Base-by-base conservation (phyloP, 2,113 vertebrate species). In the Kryptolebias marmoratus region DNA sequence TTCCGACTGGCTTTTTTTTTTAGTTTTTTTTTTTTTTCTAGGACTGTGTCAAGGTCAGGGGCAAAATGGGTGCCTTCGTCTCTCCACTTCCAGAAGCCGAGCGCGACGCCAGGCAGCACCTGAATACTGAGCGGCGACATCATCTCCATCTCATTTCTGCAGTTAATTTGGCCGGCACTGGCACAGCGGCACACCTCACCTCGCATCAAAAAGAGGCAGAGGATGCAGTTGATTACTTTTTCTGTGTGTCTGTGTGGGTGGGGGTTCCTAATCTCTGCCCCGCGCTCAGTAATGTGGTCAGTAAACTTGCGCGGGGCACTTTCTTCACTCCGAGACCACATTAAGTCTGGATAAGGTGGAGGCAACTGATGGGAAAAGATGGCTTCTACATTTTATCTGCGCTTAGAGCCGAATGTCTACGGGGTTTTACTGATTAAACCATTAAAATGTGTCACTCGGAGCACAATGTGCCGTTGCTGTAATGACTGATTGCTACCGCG, bases 21-120 rank as follows among this genome's bases (percentile, higher is more conserved):
- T 22, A 22, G 22, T 1, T 22, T 22, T 22, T 22, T 22, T 22
- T 22, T 22, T 22, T 85, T 76, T 66, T 66, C 69, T 50, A 47
- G 79, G 81, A 89, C 74, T 76, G 55, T 81, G 79, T 90, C 91
- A 90, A 88, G 84, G 89, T 91, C 86, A 81, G 6, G 53, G 78
- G 77, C 77, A 83, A 72, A 42, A 75, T 42, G 52, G 63, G 75
- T 88, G 75, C 70, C 49, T 22, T 22, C 22, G 22, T 22, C 22
- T 58, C 75, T 48, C 16, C 70, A 71, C 79, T 83, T 80, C 44
- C 69, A 55, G 64, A 22, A 8, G 58, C 80, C 44, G 69, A 42
- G 50, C 55, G 64, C 77, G 78, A 82, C 79, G 85, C 73, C 44
- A 82, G 68, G 60, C 80, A 72, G 77, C 22, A 22, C 58, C 64